Evolutionary conservation across 2,888 invertebrate genomes (phyloP), one percentile per base, ranked within the genome.

Genomic region (Dioctria rufipes): DNA sequence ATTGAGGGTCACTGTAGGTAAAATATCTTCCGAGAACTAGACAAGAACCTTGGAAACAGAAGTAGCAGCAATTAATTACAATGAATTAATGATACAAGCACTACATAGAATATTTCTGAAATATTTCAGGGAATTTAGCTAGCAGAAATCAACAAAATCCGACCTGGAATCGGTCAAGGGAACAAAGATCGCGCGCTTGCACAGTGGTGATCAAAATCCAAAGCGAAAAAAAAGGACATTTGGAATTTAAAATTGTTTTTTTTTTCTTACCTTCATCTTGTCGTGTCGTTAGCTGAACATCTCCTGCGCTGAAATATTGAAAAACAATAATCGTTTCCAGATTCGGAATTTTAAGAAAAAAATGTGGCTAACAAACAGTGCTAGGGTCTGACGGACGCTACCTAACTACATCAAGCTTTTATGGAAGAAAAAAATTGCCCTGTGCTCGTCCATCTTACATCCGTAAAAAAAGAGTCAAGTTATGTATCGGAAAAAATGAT

Each of bases 401-500:
- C 77, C 77, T 77, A 61, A 51, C 78, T 69, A 13, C 49, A 80
- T 49, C 46, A 77, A 61, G 77, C 77, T 79, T 67, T 58, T 58
- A 79, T 79, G 79, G 49, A 40, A 11, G 51, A 43, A 77, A 77
- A 77, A 77, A 77, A 77, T 77, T 49, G 73, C 4, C 42, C 63
- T 46, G 49, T 61, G 25, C 46, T 63, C 77, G 51, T 77, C 63
- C 49, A 66, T 80, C 51, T 63, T n/a, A 54, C 40, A 65, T 71
- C 51, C 40, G 65, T 75, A 51, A 67, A 80, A 81, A 78, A 81
- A 81, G 81, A 75, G 60, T 75, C 58, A 51, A 71, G 73, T 80
- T 75, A 81, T 82, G 81, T 83, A 78, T 83, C 75, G 66, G 78
- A 83, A 83, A 82, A 83, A 83, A 83, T 83, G 83, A 83, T 83